These are phyloP conservation scores for Hoplostethus atlanticus DNA, from an alignment of 2,797 vertebrate genomes.

Conservation along the genomic window DNA sequence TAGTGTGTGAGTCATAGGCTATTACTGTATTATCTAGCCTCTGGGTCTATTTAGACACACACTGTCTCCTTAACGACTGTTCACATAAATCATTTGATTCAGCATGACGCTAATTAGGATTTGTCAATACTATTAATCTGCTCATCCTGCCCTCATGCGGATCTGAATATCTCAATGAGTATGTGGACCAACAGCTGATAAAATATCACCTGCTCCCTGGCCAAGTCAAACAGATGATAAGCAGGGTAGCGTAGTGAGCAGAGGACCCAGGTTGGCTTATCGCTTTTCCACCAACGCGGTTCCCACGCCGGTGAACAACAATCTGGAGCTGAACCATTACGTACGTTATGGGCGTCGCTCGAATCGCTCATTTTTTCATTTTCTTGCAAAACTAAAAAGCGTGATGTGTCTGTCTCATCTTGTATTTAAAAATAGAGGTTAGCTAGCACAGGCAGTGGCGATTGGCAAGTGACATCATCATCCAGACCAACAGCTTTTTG, in stretches of 20 bases:
- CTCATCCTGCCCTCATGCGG: constrained; percentile 72
- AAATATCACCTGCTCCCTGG: constrained; percentile 64
- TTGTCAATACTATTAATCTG: constrained; percentile 83
- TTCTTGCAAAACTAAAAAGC: no score
- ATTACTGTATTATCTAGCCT: constrained; percentile 80
- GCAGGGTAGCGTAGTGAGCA: constrained; percentile 15
- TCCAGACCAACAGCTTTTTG: no score
- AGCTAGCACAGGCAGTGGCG: no score
- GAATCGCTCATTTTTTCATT: no score
- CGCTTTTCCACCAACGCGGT: no score
- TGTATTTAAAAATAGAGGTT: no score
- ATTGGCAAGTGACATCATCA: no score
- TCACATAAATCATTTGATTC: constrained; percentile 82
- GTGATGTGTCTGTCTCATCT: no score
- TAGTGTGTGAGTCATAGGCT: constrained; percentile 78
- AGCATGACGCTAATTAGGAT: constrained; percentile 81
- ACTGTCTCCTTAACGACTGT: constrained; percentile 78
- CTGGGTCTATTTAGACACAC: constrained; percentile 81
- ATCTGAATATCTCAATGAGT: constrained; percentile 74
- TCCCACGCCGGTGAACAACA: no score
- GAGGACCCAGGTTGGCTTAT: no score
- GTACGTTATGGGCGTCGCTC: no score
- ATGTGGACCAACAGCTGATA: constrained; percentile 58
- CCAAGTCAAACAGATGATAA: constrained; percentile 40
- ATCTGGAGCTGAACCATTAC: no score